A percentile compares a stretch with the other conserved stretches of the same genome.
phyloP scores from a whole-genome alignment of 1,140 invertebrate genomes.

The Temnothorax curvispinosus region DNA sequence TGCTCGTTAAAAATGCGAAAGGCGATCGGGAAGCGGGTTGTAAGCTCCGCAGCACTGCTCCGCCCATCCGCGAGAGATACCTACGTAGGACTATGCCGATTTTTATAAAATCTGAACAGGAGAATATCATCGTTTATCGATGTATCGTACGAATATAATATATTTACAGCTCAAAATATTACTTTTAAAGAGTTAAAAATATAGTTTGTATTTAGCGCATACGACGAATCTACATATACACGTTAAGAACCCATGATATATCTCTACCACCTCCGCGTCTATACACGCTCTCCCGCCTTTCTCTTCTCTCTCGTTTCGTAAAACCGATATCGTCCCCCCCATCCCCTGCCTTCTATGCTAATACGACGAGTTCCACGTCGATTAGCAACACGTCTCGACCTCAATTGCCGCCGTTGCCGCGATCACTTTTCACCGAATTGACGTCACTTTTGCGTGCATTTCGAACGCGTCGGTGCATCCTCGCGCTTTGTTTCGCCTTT shows the following conservation, averaged over 20 bases:
- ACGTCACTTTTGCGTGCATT: constrained; percentile 31
- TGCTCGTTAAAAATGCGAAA: not conserved
- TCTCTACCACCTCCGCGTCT: constrained; percentile 70
- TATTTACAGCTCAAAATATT: constrained; percentile 83
- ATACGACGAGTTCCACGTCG: not conserved
- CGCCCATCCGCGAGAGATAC: constrained; percentile 53
- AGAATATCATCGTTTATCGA: constrained; percentile 79
- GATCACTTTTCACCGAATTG: not conserved
- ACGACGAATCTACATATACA: constrained; percentile 81
- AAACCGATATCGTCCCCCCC: not conserved
- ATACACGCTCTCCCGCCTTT: constrained; percentile 42
- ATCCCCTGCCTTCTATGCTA: not conserved
- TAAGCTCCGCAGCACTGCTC: constrained; percentile 63
- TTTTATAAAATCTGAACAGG: constrained; percentile 80
- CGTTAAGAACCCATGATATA: constrained; percentile 72
- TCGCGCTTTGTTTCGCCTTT: constrained; percentile 68
- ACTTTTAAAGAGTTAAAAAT: constrained; percentile 86
- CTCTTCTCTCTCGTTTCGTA: constrained; percentile 26
- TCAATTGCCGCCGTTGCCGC: not conserved
- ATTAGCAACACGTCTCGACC: not conserved
- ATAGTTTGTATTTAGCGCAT: constrained; percentile 84
- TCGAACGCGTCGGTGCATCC: not conserved
- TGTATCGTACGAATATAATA: constrained; percentile 79
- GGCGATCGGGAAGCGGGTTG: not conserved
- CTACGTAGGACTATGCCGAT: constrained; percentile 66